These are phyloP conservation scores for Astropecten irregularis DNA, from an alignment of 53 echinoderm and acorn worm genomes.

Conservation along the genomic window DNA sequence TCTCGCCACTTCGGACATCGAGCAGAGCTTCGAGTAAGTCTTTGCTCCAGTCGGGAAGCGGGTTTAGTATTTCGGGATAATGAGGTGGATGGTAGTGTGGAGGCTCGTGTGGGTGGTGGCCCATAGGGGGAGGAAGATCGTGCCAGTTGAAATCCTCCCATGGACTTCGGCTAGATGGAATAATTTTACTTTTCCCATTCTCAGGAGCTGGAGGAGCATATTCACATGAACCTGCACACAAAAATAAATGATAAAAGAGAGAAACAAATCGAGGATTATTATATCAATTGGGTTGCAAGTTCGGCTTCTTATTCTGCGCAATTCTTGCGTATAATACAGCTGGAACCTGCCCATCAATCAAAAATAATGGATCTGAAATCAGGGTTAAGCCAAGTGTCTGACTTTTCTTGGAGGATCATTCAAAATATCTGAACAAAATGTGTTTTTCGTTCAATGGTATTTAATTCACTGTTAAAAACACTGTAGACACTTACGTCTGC, in stretches of 20 bases:
- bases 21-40: background rate
- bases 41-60: background rate
- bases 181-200: background rate
- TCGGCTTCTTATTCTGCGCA: too few species aligned
- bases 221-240: background rate
- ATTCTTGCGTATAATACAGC: too few species aligned
- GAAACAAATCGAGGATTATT: too few species aligned
- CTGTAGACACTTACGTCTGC: constrained; percentile 44
- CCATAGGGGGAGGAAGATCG: background rate
- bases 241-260: too few species aligned
- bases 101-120: background rate
- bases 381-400: too few species aligned
- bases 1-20: background rate
- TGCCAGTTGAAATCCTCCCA: constrained; percentile 27
- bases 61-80: background rate
- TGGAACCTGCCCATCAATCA: too few species aligned
- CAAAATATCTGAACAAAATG: too few species aligned
- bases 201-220: background rate
- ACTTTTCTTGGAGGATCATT: too few species aligned
- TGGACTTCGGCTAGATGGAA: background rate
- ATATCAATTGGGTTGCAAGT: too few species aligned
- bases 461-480: too few species aligned
- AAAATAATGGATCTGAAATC: too few species aligned
- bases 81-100: background rate
- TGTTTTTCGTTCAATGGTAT: too few species aligned